These are phyloP conservation scores for Phyllotreta cruciferae DNA, from an alignment of 2,888 invertebrate species.

Conservation along the genomic window DNA sequence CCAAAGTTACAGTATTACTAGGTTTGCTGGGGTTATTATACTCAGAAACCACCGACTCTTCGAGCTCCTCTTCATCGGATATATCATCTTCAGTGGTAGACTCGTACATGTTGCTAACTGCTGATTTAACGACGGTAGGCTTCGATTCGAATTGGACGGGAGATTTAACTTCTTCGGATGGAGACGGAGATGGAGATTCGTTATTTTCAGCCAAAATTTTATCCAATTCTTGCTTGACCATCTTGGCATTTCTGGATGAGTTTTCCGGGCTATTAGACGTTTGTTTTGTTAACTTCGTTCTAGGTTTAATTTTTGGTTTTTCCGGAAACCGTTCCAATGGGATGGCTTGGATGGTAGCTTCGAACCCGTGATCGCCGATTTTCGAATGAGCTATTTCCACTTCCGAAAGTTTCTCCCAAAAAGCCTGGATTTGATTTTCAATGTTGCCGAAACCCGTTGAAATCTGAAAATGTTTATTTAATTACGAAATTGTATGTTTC, in stretches of 20 bases:
- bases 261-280: constrained; percentile 18
- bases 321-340: constrained; percentile 9
- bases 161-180: background rate
- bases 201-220: constrained; percentile 12
- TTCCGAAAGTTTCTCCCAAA: constrained; percentile 54
- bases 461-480: constrained; percentile 44
- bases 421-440: constrained; percentile 57
- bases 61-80: background rate
- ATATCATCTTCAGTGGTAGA: constrained; percentile 1
- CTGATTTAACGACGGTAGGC: constrained; percentile 13
- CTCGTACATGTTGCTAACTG: constrained; percentile 1
- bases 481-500: too few relatives aligned
- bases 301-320: constrained; percentile 41
- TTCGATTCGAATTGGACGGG: background rate
- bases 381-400: constrained; percentile 45
- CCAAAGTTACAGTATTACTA: background rate
- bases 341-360: background rate
- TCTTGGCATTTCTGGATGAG: constrained; percentile 23
- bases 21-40: background rate
- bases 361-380: constrained; percentile 5
- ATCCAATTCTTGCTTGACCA: constrained; percentile 30
- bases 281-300: constrained; percentile 38
- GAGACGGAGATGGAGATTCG: background rate
- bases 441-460: constrained; percentile 51
- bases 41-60: background rate